Evolutionary conservation across 2,113 vertebrate genomes (phyloP).

Genomic region (Oreochromis aureus): DNA sequence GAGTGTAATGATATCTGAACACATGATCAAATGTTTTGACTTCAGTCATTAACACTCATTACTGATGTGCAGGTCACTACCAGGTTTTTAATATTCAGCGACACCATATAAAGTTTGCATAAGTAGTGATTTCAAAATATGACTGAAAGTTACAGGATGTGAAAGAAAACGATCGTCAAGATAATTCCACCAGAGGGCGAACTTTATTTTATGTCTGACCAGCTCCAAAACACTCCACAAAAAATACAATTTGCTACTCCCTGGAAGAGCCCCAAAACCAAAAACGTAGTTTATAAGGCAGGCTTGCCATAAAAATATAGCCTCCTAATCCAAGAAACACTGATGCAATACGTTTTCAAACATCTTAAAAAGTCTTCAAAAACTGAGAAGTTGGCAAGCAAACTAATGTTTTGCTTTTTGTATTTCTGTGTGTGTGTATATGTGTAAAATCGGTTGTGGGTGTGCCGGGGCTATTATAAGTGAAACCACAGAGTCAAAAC

Average conservation of each 20-base stretch:
- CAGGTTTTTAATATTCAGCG: background rate
- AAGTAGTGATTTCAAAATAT: background rate
- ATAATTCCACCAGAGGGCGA: background rate
- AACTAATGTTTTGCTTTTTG: background rate
- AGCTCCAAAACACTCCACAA: background rate
- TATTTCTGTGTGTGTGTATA: rapidly evolving
- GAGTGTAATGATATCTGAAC: background rate
- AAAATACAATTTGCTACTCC: background rate
- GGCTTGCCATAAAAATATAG: background rate
- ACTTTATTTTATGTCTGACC: background rate
- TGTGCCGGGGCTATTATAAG: background rate
- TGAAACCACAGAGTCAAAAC: background rate
- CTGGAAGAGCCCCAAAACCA: background rate
- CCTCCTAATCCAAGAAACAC: background rate
- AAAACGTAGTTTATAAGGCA: background rate
- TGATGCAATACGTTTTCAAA: background rate
- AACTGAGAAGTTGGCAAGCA: background rate
- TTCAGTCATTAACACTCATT: background rate
- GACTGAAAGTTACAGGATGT: rapidly evolving
- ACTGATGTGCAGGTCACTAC: background rate
- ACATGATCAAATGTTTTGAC: background rate
- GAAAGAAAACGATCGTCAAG: background rate
- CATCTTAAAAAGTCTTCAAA: background rate
- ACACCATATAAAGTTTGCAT: background rate
- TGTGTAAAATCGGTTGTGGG: background rate